Evolutionary conservation across 64 coral and sea anemone species (phyloP).

Genomic region (Astreopora myriophthalma): DNA sequence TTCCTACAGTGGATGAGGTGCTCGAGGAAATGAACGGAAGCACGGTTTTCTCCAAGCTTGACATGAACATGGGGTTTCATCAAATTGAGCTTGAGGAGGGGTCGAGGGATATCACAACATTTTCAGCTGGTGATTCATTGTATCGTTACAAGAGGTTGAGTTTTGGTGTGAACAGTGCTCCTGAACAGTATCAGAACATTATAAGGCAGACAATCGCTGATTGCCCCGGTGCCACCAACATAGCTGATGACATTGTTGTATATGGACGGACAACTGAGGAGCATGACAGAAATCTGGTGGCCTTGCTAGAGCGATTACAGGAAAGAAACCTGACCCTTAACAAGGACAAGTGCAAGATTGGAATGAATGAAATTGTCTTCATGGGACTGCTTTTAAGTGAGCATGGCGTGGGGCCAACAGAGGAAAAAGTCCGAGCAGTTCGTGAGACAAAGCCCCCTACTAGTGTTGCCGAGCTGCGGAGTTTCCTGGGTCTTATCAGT

Average conservation of each 20-base stretch:
- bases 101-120: slow-evolving; percentile 63
- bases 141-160: slow-evolving; percentile 45
- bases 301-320: background rate
- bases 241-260: slow-evolving; percentile 57
- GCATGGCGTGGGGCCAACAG: slow-evolving; percentile 7
- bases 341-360: background rate
- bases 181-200: slow-evolving; percentile 28
- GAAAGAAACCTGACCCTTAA: slow-evolving; percentile 51
- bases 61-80: slow-evolving; percentile 41
- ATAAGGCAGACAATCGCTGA: slow-evolving; percentile 1
- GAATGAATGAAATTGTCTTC: slow-evolving; percentile 31
- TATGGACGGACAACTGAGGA: background rate
- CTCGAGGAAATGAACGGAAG: slow-evolving; percentile 33
- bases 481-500: slow-evolving; percentile 6
- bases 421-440: slow-evolving; percentile 39
- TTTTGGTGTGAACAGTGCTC: slow-evolving; percentile 48
- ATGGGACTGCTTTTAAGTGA: slow-evolving; percentile 23
- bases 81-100: slow-evolving; percentile 30
- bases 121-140: slow-evolving; percentile 37
- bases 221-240: background rate
- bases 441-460: no score
- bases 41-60: slow-evolving; percentile 57
- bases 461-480: no score
- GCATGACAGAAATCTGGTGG: slow-evolving; percentile 16
- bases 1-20: slow-evolving; percentile 53